These are phyloP conservation scores for Lampris incognitus DNA, from an alignment of 2,113 vertebrate species.

Conservation along the genomic window DNA sequence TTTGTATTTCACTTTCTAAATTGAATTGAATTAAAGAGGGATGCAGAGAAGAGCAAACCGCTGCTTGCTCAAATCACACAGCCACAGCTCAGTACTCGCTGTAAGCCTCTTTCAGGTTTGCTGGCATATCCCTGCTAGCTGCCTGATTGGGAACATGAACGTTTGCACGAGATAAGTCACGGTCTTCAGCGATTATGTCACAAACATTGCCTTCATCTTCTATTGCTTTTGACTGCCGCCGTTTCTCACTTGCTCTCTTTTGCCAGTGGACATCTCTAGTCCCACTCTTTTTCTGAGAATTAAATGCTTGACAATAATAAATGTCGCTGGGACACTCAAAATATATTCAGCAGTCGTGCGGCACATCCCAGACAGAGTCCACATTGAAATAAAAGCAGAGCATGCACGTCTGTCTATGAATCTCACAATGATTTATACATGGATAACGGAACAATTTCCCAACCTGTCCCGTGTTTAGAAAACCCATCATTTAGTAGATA, in stretches of 20 bases:
- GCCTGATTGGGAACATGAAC: constrained; percentile 62
- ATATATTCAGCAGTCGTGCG: constrained; percentile 14
- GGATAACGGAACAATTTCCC: constrained; percentile 16
- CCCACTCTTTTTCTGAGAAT: constrained; percentile 34
- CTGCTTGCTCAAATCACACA: constrained; percentile 66
- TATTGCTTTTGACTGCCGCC: constrained; percentile 18
- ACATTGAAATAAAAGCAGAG: constrained; percentile 25
- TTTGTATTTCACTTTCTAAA: constrained; percentile 52
- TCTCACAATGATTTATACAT: constrained; percentile 31
- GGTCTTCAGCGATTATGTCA: constrained; percentile 66
- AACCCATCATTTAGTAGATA: constrained; percentile 48
- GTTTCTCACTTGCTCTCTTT: constrained; percentile 19
- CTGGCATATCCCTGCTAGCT: constrained; percentile 55
- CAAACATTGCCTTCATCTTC: constrained; percentile 38
- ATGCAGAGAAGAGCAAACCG: constrained; percentile 38
- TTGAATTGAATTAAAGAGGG: constrained; percentile 36
- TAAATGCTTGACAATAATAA: constrained; percentile 56
- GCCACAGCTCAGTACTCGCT: constrained; percentile 52
- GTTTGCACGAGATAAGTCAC: constrained; percentile 69
- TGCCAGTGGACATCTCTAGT: constrained; percentile 6
- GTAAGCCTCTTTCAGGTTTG: constrained; percentile 64
- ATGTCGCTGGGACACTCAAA: constrained; percentile 27
- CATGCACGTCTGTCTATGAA: not conserved
- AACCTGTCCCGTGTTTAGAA: constrained; percentile 45
- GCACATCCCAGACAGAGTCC: not conserved